These are phyloP conservation scores for Rhabdomys pumilio DNA, from an alignment of 2,797 vertebrate species.

Conservation along the genomic window DNA sequence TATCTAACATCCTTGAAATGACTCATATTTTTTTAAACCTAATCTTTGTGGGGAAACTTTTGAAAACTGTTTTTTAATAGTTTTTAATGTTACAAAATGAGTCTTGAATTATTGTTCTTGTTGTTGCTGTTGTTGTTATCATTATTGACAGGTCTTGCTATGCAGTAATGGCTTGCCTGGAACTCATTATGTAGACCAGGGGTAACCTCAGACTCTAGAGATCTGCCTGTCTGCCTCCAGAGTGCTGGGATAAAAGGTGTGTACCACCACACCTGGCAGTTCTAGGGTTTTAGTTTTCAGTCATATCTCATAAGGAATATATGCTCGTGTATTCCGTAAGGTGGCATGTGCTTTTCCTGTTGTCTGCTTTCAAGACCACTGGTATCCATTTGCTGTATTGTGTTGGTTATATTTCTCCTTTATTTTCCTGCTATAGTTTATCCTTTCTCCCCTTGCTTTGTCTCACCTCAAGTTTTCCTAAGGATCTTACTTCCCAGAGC, in stretches of 20 bases:
- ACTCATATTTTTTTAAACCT: not conserved
- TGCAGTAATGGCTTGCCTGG: not conserved
- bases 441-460: not conserved
- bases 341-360: not conserved
- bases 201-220: not conserved
- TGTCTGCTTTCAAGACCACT: slow-evolving; percentile 50
- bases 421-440: not conserved
- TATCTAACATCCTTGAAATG: slow-evolving; percentile 26
- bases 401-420: not conserved
- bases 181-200: not conserved
- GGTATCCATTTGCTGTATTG: not conserved
- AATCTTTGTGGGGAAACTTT: slow-evolving; percentile 43
- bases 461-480: slow-evolving; percentile 29
- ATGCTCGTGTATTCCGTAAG: not conserved
- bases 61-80: not conserved
- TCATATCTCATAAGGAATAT: not conserved
- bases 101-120: not conserved
- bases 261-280: not conserved
- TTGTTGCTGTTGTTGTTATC: too few species aligned
- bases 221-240: not conserved
- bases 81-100: slow-evolving; percentile 16
- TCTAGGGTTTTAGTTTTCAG: slow-evolving; percentile 39
- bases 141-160: not conserved
- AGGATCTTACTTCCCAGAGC: slow-evolving; percentile 14
- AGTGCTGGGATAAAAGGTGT: not conserved